phyloP scores from a whole-genome alignment of 2,888 invertebrate species.

The Apeira syringaria region DNA sequence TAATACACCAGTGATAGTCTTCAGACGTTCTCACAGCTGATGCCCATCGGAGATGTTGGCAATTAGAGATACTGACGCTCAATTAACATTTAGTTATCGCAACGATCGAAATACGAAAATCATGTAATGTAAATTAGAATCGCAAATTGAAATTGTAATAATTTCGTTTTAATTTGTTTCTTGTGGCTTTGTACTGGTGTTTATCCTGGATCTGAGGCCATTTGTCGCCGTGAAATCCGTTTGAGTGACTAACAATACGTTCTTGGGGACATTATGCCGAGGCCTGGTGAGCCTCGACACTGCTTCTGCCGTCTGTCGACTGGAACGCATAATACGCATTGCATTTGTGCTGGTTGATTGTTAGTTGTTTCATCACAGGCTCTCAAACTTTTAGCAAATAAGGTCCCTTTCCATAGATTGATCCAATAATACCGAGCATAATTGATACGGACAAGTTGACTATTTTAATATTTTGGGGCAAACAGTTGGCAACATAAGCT shows the following conservation, averaged over 20 bases:
- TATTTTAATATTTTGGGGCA: too few relatives aligned
- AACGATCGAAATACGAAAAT: slow-evolving; percentile 25
- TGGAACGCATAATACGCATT: slow-evolving; percentile 35
- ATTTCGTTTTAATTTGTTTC: slow-evolving; percentile 65
- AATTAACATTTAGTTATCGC: slow-evolving; percentile 31
- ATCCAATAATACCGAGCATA: too few relatives aligned
- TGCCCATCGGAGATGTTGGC: slow-evolving; percentile 23
- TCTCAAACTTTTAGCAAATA: slow-evolving; percentile 5
- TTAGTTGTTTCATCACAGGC: background rate
- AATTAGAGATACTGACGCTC: slow-evolving; percentile 31
- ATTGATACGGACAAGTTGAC: too few relatives aligned
- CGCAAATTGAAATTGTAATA: slow-evolving; percentile 39
- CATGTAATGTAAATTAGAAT: slow-evolving; percentile 31
- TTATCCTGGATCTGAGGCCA: slow-evolving; percentile 66
- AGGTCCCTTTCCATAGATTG: too few relatives aligned
- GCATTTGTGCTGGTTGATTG: slow-evolving; percentile 49
- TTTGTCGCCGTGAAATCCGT: slow-evolving; percentile 73
- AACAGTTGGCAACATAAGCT: too few relatives aligned
- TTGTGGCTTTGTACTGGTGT: slow-evolving; percentile 53
- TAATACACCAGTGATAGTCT: slow-evolving; percentile 11
- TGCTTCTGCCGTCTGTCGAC: slow-evolving; percentile 52
- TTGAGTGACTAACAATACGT: slow-evolving; percentile 80
- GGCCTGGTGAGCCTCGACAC: slow-evolving; percentile 55
- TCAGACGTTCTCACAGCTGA: slow-evolving; percentile 15
- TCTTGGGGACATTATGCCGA: slow-evolving; percentile 68